A percentile compares a stretch with the other conserved stretches of the same genome.
Evolutionary conservation across 92 coral and sea anemone genomes (phyloP).

Genomic region (Phenganax subtilis): DNA sequence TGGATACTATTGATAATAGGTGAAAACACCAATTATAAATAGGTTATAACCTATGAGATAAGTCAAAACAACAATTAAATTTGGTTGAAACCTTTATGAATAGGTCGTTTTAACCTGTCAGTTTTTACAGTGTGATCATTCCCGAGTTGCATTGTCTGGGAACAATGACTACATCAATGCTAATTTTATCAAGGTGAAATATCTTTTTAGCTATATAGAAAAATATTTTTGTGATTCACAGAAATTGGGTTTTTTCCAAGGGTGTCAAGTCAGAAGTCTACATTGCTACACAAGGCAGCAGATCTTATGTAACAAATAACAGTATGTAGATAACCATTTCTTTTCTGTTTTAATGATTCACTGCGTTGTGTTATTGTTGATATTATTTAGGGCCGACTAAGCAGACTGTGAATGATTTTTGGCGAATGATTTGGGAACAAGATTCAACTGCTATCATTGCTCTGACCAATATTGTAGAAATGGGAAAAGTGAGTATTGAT

Average conservation of each 20-base stretch:
- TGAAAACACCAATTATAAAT: no score
- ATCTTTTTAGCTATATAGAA: background rate
- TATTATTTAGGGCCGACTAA: constrained; percentile 50
- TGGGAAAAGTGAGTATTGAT: constrained; percentile 54
- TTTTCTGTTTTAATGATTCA: background rate
- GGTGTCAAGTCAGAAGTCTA: constrained; percentile 61
- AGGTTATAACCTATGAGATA: no score
- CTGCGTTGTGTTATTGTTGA: background rate
- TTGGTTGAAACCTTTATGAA: no score
- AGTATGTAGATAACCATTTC: background rate
- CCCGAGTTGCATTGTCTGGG: constrained; percentile 55
- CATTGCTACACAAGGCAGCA: constrained; percentile 74
- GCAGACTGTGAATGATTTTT: constrained; percentile 58
- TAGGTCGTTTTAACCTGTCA: no score
- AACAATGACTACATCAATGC: constrained; percentile 68
- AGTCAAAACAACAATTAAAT: no score
- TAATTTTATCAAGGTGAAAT: constrained; percentile 51
- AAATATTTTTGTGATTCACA: background rate
- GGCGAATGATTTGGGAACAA: constrained; percentile 90
- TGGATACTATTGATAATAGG: no score
- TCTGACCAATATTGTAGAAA: constrained; percentile 73
- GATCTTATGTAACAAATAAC: background rate
- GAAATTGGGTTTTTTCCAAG: constrained; percentile 22
- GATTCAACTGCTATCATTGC: constrained; percentile 57
- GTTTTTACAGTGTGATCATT: constrained; percentile 46